Percentiles rank a stretch among this genome's conserved stretches.
Evolutionary conservation across 23 tunicate species (phyloP).

Genomic region (Corella eumyota): DNA sequence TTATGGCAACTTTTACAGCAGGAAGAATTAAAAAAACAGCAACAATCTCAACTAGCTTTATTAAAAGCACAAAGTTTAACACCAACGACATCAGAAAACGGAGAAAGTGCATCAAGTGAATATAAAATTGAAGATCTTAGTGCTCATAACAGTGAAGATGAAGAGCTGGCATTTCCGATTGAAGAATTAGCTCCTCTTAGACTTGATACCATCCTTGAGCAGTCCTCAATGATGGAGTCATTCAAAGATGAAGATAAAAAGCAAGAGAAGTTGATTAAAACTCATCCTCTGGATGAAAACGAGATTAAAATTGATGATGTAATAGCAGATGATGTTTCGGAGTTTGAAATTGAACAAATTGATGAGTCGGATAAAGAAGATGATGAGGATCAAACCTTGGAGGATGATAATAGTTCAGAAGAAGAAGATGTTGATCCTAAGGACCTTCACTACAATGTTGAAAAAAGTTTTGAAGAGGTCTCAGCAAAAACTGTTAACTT

Average conservation of each 20-base stretch:
- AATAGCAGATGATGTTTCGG: constrained; percentile 8
- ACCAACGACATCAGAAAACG: too few species aligned
- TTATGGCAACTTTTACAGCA: constrained; percentile 77
- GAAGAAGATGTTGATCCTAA: not conserved
- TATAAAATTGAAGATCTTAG: constrained; percentile 7
- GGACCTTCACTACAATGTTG: constrained; percentile 4
- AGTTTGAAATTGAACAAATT: not conserved
- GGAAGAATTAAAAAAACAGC: constrained; percentile 72
- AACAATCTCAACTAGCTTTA: constrained; percentile 57
- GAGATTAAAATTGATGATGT: not conserved
- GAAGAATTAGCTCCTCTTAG: not conserved
- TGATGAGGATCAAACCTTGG: not conserved
- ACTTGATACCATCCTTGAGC: constrained; percentile 21
- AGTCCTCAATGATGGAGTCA: constrained; percentile 5
- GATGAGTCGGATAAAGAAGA: not conserved
- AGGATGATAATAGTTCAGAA: not conserved
- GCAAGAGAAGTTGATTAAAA: not conserved
- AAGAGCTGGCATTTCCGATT: constrained; percentile 27
- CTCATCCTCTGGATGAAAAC: not conserved
- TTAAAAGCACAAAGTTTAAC: constrained; percentile 47
- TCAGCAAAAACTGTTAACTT: constrained; percentile 8
- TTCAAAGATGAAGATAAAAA: not conserved
- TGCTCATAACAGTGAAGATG: constrained; percentile 2
- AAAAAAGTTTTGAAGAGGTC: not conserved
- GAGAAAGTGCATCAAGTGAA: not conserved